Evolutionary conservation across 2,113 vertebrate species (phyloP).

Genomic region (Kryptolebias marmoratus): DNA sequence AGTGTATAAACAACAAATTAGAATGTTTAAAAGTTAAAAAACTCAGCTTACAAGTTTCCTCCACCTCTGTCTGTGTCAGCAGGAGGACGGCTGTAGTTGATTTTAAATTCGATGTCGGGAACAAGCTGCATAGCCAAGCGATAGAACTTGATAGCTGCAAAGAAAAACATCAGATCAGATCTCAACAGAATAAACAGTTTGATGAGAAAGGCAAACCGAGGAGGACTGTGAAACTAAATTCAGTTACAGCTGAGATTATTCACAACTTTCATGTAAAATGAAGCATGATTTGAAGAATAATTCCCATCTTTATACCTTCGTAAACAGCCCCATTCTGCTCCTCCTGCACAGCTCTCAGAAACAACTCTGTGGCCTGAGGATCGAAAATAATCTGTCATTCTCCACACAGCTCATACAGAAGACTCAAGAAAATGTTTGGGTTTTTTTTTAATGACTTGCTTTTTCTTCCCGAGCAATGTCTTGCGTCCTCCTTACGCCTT

Average conservation of each 20-base stretch:
- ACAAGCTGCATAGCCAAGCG: constrained; percentile 98
- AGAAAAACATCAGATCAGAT: constrained; percentile 15
- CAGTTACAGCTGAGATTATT: background rate
- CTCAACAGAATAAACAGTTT: background rate
- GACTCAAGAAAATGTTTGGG: background rate
- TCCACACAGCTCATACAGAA: background rate
- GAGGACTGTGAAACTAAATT: background rate
- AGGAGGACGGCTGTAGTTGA: constrained; percentile 91
- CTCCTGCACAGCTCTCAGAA: constrained; percentile 94
- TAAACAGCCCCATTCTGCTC: constrained; percentile 97
- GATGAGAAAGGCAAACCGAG: background rate
- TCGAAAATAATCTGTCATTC: constrained; percentile 6
- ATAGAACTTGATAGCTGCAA: constrained; percentile 98
- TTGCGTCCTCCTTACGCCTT: constrained; percentile 85
- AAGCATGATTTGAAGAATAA: background rate
- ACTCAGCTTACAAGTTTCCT: constrained; percentile 86
- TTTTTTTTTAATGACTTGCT: constrained; percentile 66
- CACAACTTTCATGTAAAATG: background rate
- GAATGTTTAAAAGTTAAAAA: background rate
- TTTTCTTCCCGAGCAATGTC: constrained; percentile 91
- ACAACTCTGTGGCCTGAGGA: constrained; percentile 92
- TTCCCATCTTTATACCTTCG: constrained; percentile 82
- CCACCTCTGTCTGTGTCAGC: constrained; percentile 87
- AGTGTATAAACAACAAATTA: background rate
- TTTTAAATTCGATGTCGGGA: constrained; percentile 98